Evolutionary conservation across 2,797 vertebrate genomes (phyloP).

Genomic region (Acanthiza pusilla): DNA sequence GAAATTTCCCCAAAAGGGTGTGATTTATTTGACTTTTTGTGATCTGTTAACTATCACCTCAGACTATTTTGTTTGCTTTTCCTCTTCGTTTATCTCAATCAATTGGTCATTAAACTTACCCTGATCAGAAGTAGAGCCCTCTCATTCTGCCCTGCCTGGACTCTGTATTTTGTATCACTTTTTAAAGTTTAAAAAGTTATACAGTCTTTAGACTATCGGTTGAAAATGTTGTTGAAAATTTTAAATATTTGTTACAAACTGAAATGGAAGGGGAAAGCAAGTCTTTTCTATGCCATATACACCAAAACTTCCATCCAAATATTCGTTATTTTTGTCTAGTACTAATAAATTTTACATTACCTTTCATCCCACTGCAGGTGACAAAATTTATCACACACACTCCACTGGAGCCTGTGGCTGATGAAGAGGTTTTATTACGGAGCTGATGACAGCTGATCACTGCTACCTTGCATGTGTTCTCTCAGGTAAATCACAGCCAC

Average conservation of each 20-base stretch:
- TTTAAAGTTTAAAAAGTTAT: neutral
- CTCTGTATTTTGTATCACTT: neutral
- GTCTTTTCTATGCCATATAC: neutral
- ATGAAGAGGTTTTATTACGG: neutral
- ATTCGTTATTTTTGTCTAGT: neutral
- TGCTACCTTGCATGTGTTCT: neutral
- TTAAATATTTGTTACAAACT: neutral
- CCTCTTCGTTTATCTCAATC: neutral
- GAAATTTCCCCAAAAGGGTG: neutral
- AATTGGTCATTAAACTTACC: neutral
- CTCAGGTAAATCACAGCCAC: neutral
- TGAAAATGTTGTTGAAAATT: neutral
- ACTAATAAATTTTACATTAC: conserved; percentile 3
- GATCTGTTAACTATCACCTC: neutral
- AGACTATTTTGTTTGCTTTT: neutral
- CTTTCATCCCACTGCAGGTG: neutral
- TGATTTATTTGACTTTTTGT: neutral
- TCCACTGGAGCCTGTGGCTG: neutral
- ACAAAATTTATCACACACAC: neutral
- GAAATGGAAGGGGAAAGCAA: neutral
- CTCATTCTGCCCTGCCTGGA: neutral
- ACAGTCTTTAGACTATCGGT: neutral
- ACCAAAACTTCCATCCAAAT: neutral
- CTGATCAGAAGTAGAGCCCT: neutral
- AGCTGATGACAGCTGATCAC: neutral